Conservation (phyloP, 2,113 vertebrate genomes). For the Seriola rivoliana region DNA sequence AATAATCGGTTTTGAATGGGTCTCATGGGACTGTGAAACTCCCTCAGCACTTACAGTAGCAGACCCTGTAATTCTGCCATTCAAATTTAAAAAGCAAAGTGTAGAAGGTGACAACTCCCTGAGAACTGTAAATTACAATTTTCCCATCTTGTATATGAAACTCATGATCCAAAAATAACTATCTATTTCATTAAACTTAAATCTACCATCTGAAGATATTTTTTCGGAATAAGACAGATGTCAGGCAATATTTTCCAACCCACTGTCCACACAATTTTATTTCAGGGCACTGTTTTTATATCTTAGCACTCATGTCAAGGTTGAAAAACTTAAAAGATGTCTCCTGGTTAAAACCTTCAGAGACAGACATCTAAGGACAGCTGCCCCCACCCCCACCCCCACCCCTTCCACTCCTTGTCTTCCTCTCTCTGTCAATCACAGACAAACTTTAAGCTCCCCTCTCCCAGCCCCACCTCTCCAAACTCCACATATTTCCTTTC, state of each 20-base stretch:
- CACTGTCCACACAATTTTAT: neutral
- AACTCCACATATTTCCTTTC: constrained; percentile 41
- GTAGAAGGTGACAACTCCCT: neutral
- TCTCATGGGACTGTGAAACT: neutral
- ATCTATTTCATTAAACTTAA: neutral
- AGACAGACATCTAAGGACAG: constrained; percentile 73
- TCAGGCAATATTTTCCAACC: neutral
- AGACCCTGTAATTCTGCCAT: neutral
- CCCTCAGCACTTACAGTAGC: neutral
- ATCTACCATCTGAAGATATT: neutral
- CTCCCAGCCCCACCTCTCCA: constrained; percentile 16
- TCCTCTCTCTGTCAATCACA: constrained; percentile 56
- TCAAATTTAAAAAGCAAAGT: constrained; percentile 4
- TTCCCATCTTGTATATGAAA: neutral
- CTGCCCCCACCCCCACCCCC: constrained; percentile 55
- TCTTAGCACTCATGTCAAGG: constrained; percentile 47
- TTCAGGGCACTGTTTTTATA: constrained; percentile 8
- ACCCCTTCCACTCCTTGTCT: constrained; percentile 27
- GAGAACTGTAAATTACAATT: neutral
- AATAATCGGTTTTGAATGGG: constrained; percentile 40
- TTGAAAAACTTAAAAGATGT: constrained; percentile 61
- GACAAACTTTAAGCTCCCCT: constrained; percentile 39
- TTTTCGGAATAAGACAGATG: neutral
- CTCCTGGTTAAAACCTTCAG: constrained; percentile 48
- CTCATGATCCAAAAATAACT: neutral